phyloP scores from a whole-genome alignment of 2,113 vertebrate species.

The Hirundichthys speculiger region DNA sequence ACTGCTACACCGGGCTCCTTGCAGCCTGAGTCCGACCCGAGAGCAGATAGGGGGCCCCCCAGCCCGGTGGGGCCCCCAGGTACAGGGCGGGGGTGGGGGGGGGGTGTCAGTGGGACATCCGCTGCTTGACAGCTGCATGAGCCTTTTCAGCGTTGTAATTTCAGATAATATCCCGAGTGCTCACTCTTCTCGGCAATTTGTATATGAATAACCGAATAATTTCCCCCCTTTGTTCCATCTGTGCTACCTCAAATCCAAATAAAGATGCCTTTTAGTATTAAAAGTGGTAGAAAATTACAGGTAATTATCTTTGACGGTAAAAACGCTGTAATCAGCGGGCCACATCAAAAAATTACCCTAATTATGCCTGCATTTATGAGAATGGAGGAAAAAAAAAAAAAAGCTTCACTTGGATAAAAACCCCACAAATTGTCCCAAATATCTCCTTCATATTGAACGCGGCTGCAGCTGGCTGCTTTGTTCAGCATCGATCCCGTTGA shows the following conservation, averaged over 20 bases:
- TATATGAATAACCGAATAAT: conserved; percentile 99
- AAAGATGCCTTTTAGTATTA: conserved; percentile 99
- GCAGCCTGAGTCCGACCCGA: conserved; percentile 47
- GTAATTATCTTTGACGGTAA: conserved; percentile 99
- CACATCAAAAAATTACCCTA: conserved; percentile 99
- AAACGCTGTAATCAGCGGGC: conserved; percentile 99
- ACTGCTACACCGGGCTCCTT: conserved; percentile 47
- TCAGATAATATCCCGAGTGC: conserved; percentile 97
- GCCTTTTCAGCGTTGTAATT: conserved; percentile 96
- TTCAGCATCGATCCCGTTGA: conserved; percentile 99
- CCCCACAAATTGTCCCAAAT: conserved; percentile 99
- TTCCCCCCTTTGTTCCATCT: conserved; percentile 99
- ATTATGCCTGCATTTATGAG: conserved; percentile 99
- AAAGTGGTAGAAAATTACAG: conserved; percentile 99
- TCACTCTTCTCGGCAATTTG: conserved; percentile 99
- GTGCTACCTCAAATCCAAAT: conserved; percentile 99
- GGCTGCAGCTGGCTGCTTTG: conserved; percentile 99
- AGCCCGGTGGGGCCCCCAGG: conserved; percentile 34
- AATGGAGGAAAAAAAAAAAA: conserved; percentile 97
- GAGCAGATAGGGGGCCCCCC: conserved; percentile 28
- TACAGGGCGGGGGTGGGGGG: conserved; percentile 60
- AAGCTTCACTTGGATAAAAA: conserved; percentile 99
- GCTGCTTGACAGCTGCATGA: conserved; percentile 93
- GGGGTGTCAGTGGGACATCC: conserved; percentile 81
- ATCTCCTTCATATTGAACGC: conserved; percentile 99